Evolutionary conservation across 2,888 invertebrate species (phyloP).

Genomic region (Rhyacophila evoluta): DNA sequence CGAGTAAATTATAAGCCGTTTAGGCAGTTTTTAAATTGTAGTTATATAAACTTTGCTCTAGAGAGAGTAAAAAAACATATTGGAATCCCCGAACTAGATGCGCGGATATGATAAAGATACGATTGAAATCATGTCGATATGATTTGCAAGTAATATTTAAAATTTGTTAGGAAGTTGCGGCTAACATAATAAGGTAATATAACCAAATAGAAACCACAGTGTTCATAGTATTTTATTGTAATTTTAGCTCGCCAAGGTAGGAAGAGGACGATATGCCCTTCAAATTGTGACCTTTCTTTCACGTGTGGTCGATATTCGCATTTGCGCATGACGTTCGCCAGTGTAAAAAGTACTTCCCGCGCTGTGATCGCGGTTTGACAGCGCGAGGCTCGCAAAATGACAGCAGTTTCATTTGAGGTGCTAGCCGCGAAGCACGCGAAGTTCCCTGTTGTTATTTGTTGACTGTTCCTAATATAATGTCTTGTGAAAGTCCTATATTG

Average conservation of each 20-base stretch:
- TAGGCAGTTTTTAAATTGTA: background rate
- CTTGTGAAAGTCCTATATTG: slow-evolving; percentile 60
- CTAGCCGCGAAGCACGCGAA: slow-evolving; percentile 33
- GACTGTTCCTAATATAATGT: slow-evolving; percentile 57
- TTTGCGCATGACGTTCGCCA: slow-evolving; percentile 53
- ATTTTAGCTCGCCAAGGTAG: background rate
- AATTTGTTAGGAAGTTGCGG: too few species aligned
- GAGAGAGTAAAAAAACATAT: background rate
- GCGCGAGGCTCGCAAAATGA: slow-evolving; percentile 38
- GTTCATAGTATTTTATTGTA: background rate
- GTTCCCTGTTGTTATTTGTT: slow-evolving; percentile 1
- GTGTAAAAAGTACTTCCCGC: slow-evolving; percentile 46
- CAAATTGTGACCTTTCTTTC: slow-evolving; percentile 55
- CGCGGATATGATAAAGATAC: background rate
- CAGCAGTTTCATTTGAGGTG: slow-evolving; percentile 47
- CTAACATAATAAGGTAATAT: too few species aligned
- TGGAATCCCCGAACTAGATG: background rate
- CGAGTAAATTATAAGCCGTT: background rate
- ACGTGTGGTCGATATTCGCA: slow-evolving; percentile 55
- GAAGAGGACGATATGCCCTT: slow-evolving; percentile 50
- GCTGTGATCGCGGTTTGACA: slow-evolving; percentile 48
- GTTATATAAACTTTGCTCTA: background rate
- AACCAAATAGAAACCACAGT: too few species aligned
- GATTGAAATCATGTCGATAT: background rate
- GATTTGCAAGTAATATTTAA: too few species aligned